Conservation (phyloP, 1,140 invertebrate species). For the Penaeus japonicus region DNA sequence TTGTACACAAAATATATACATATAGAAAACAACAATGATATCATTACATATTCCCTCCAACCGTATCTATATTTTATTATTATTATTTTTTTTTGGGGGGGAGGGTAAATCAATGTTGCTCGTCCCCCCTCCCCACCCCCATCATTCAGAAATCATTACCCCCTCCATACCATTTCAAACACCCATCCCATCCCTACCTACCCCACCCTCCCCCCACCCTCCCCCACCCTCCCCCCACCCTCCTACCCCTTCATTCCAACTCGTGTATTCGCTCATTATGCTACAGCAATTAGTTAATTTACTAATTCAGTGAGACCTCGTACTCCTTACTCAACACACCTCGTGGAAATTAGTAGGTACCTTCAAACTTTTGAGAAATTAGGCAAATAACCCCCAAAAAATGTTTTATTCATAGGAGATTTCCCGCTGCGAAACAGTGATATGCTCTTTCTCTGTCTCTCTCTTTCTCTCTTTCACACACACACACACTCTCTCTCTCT, state of each 20-base stretch:
- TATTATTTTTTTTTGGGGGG: too few relatives aligned
- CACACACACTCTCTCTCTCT: background rate
- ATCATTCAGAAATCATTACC: too few relatives aligned
- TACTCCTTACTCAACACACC: background rate
- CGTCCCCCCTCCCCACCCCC: too few relatives aligned
- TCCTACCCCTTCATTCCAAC: background rate
- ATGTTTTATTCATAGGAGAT: constrained; percentile 8
- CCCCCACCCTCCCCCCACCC: background rate
- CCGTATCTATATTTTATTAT: too few relatives aligned
- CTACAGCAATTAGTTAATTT: constrained; percentile 14
- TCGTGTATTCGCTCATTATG: background rate
- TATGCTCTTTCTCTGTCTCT: background rate
- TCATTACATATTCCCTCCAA: too few relatives aligned
- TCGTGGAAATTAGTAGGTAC: constrained; percentile 1
- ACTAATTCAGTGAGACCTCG: background rate
- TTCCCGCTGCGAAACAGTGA: background rate
- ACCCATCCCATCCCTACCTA: too few relatives aligned
- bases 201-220: background rate
- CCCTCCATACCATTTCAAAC: too few relatives aligned
- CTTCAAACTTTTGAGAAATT: background rate
- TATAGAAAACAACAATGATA: too few relatives aligned
- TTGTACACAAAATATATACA: background rate
- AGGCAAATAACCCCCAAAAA: constrained; percentile 10
- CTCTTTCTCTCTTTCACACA: background rate
- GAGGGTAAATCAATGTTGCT: too few relatives aligned